Conservation (phyloP, 1,140 invertebrate genomes). For the Tetragonula clypearis region DNA sequence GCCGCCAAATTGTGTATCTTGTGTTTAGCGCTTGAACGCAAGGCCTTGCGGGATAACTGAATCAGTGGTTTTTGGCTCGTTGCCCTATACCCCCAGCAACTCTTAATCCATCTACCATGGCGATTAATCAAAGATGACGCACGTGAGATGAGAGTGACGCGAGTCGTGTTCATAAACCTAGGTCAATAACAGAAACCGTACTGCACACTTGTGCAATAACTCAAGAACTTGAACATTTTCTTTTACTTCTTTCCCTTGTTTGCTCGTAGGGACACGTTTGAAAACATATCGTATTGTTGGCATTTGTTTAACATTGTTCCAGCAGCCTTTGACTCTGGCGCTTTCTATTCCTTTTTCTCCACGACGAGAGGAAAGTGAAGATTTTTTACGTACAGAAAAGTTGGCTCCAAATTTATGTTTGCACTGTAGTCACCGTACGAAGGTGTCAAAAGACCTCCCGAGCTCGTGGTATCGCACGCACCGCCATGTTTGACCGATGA, state of each 20-base stretch:
- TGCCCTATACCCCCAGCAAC: slow-evolving; percentile 8
- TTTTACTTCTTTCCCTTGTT: background rate
- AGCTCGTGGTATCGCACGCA: too few relatives aligned
- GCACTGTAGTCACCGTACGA: background rate
- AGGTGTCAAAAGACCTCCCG: background rate
- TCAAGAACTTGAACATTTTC: background rate
- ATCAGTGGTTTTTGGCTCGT: slow-evolving; percentile 26
- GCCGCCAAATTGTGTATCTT: background rate
- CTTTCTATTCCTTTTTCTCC: background rate
- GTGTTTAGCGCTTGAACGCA: background rate
- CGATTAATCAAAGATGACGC: slow-evolving; percentile 27
- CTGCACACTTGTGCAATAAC: background rate
- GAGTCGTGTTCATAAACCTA: slow-evolving; percentile 43
- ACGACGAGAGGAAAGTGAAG: background rate
- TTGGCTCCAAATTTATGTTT: background rate
- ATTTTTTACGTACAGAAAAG: background rate
- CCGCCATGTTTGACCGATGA: background rate
- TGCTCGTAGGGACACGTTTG: background rate
- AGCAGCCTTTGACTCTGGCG: slow-evolving; percentile 7
- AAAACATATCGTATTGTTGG: background rate
- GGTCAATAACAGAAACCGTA: slow-evolving; percentile 53
- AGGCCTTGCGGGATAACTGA: background rate
- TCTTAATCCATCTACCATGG: slow-evolving; percentile 20
- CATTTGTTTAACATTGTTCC: slow-evolving; percentile 42
- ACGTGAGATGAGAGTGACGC: slow-evolving; percentile 10